Evolutionary conservation across 1,140 invertebrate species (phyloP), one percentile per base, ranked within the genome.

Genomic region (Acyrthosiphon pisum): DNA sequence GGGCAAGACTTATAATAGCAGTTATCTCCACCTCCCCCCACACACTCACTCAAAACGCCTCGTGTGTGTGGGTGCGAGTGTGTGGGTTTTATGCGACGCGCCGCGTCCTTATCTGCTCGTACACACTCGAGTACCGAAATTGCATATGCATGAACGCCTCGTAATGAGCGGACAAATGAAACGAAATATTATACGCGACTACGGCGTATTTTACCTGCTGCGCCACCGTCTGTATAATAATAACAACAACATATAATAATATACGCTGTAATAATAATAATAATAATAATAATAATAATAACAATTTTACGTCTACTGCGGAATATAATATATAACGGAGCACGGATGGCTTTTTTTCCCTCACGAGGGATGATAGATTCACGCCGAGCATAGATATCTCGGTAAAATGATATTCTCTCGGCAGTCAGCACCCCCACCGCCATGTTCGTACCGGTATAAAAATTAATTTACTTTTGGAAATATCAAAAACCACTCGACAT

Each of bases 101-200:
- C 68, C 76, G 76, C n/a, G 22, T 92, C 48, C 91, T 93, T 93
- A 93, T 93, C 91, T 44, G 48, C 81, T 35, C 81, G 81, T 30
- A 84, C 81, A 93, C 91, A 84, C 81, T 86, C 48, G 44, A 86
- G 91, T 93, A 93, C 81, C 91, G 91, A 93, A 93, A 93, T 93
- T 86, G 91, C 81, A 93, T 86, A 93, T 86, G 91, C 91, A 93
- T 53, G 91, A 93, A 86, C 91, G 91, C 91, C 91, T 86, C 81
- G 48, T 86, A 53, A 86, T 56, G 81, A 93, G 48, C 48, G 46
- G 35, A 48, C 91, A 37, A 48, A 48, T 81, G 46, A 44, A 81
- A 89, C 53, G 23, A 26, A 90, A 90, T 90, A 90, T 56, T 23
- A 90, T 90, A 37, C 14, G 26, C 44, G 4, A 87, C 11, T 26